These are phyloP conservation scores for Yasuhikotakia modesta DNA, from an alignment of 2,797 vertebrate genomes.

Conservation along the genomic window DNA sequence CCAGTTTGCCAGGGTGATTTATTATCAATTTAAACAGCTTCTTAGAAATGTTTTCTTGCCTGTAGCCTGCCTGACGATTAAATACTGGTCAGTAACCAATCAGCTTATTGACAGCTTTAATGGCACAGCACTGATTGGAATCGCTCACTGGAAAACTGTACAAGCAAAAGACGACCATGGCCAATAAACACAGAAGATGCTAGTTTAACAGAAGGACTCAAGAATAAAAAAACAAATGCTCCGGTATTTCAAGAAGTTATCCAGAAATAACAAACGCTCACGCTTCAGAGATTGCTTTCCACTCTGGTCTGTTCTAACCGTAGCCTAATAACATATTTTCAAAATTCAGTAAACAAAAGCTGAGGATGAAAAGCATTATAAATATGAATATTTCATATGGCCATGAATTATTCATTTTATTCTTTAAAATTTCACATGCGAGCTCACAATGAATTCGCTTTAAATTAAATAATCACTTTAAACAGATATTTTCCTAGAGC, in stretches of 20 bases:
- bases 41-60: constrained; percentile 54
- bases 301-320: background rate
- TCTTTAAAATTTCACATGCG: background rate
- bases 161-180: constrained; percentile 5
- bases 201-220: constrained; percentile 4
- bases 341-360: constrained; percentile 36
- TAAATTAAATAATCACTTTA: constrained; percentile 29
- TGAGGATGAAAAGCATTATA: constrained; percentile 35
- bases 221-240: background rate
- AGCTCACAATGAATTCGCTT: background rate
- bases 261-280: background rate
- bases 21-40: constrained; percentile 67
- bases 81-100: constrained; percentile 35
- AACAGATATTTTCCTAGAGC: constrained; percentile 4
- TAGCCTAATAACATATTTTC: constrained; percentile 1
- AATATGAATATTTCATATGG: constrained; percentile 41
- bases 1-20: constrained; percentile 70
- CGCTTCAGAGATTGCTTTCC: background rate
- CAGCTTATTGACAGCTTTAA: constrained; percentile 51
- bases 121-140: constrained; percentile 37
- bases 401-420: constrained; percentile 36
- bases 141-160: constrained; percentile 34
- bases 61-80: constrained; percentile 41
- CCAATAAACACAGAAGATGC: constrained; percentile 16
- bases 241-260: constrained; percentile 6